These are phyloP conservation scores for Numenius arquata DNA, from an alignment of 2,113 vertebrate species.

Conservation along the genomic window DNA sequence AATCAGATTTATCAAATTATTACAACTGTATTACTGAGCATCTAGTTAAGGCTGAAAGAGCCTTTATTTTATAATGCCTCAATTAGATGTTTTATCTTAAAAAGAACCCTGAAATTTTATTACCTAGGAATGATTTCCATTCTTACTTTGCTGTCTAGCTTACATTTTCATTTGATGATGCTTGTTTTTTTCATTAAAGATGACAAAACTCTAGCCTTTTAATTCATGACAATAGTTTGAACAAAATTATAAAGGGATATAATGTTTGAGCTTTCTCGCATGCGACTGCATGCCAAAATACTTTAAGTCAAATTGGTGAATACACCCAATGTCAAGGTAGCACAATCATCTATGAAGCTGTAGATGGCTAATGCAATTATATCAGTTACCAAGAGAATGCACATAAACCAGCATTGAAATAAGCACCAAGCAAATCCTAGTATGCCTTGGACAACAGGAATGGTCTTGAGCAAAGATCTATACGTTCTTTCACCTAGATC, in stretches of 20 bases:
- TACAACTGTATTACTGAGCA: neutral
- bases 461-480: neutral
- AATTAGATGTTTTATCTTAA: neutral
- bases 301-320: neutral
- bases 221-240: conserved; percentile 17
- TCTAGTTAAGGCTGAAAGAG: neutral
- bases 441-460: neutral
- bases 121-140: neutral
- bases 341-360: neutral
- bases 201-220: conserved; percentile 8
- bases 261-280: neutral
- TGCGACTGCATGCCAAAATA: neutral
- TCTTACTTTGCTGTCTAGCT: neutral
- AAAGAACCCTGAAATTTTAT: neutral
- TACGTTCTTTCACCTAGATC: neutral
- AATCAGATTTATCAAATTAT: neutral
- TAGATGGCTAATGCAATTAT: neutral
- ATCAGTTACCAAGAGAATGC: neutral
- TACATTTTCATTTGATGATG: neutral
- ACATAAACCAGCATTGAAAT: neutral
- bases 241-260: conserved; percentile 15
- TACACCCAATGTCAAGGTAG: neutral
- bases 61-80: neutral
- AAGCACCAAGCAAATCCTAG: neutral
- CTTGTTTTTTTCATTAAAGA: conserved; percentile 16